phyloP scores from a whole-genome alignment of 2,113 vertebrate genomes.

The Thymallus thymallus region DNA sequence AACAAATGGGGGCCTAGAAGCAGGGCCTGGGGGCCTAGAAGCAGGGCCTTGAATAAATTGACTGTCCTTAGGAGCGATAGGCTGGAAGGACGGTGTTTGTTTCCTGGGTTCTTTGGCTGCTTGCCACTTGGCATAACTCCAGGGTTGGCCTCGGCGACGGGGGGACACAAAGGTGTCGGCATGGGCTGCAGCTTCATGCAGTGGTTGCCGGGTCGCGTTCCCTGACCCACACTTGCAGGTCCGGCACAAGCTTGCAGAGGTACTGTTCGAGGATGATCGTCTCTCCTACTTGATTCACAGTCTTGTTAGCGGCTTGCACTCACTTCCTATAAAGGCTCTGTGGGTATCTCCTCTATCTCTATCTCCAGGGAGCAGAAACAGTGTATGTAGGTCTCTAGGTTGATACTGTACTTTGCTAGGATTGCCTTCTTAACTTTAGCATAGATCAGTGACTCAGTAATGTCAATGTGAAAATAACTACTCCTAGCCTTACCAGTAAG shows the following conservation, averaged over 20 bases:
- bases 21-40: neutral
- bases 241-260: constrained; percentile 9
- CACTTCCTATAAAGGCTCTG: constrained; percentile 18
- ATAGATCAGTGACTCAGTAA: neutral
- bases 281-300: constrained; percentile 12
- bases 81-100: too few relatives aligned
- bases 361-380: constrained; percentile 7
- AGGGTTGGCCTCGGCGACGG: neutral
- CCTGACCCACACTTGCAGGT: constrained; percentile 21
- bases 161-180: constrained; percentile 17
- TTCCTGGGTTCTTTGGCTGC: constrained; percentile 1
- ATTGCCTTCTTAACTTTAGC: constrained; percentile 15
- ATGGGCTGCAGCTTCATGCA: constrained; percentile 14
- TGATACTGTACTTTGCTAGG: constrained; percentile 26
- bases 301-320: constrained; percentile 5
- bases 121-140: constrained; percentile 6
- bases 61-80: neutral
- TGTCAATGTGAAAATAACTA: constrained; percentile 17
- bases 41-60: neutral
- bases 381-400: too few relatives aligned
- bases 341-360: neutral
- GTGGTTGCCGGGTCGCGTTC: constrained; percentile 19
- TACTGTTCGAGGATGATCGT: constrained; percentile 20
- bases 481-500: too few relatives aligned
- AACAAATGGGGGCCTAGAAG: neutral